A percentile compares a stretch with the other conserved stretches of the same genome.
These are phyloP conservation scores for Oxyteleia sp. DNA, from an alignment of 2,888 invertebrate genomes.

Conservation along the genomic window DNA sequence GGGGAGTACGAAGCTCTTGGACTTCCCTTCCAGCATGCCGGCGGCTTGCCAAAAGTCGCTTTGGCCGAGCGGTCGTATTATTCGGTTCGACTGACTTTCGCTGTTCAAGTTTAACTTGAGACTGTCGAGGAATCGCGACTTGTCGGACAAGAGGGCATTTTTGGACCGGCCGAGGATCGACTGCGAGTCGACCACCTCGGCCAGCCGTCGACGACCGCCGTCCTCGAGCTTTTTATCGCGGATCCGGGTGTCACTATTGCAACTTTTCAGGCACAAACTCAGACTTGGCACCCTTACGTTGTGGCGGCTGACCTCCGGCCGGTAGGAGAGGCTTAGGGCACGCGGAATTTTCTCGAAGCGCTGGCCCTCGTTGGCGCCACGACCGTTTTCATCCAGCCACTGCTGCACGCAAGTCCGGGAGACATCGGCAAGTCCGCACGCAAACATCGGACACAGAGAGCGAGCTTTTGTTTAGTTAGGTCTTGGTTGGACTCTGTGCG, in stretches of 20 bases:
- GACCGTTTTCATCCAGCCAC: conserved; percentile 94
- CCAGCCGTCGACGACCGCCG: conserved; percentile 58
- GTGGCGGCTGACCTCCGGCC: conserved; percentile 77
- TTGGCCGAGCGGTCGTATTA: conserved; percentile 80
- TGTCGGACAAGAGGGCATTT: conserved; percentile 56
- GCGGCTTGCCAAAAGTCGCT: conserved; percentile 78
- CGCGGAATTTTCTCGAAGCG: conserved; percentile 65
- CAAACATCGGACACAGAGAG: too few relatives aligned
- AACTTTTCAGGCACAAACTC: conserved; percentile 77
- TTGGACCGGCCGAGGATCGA: conserved; percentile 54
- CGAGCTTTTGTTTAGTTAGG: too few relatives aligned
- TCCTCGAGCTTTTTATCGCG: conserved; percentile 68
- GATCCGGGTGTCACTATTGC: conserved; percentile 71
- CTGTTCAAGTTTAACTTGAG: conserved; percentile 59
- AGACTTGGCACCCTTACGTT: conserved; percentile 80
- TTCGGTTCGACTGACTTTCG: conserved; percentile 75
- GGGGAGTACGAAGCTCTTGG: conserved; percentile 84
- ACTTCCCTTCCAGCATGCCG: conserved; percentile 82
- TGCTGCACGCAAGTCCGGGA: too few relatives aligned
- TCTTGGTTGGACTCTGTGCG: too few relatives aligned
- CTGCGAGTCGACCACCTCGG: conserved; percentile 46
- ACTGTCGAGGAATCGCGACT: conserved; percentile 57
- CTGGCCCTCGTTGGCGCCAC: conserved; percentile 78
- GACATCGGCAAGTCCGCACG: too few relatives aligned
- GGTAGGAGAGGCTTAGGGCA: conserved; percentile 79